Base-by-base conservation (phyloP, 2,888 invertebrate genomes). In the Brachylomia viminalis region DNA sequence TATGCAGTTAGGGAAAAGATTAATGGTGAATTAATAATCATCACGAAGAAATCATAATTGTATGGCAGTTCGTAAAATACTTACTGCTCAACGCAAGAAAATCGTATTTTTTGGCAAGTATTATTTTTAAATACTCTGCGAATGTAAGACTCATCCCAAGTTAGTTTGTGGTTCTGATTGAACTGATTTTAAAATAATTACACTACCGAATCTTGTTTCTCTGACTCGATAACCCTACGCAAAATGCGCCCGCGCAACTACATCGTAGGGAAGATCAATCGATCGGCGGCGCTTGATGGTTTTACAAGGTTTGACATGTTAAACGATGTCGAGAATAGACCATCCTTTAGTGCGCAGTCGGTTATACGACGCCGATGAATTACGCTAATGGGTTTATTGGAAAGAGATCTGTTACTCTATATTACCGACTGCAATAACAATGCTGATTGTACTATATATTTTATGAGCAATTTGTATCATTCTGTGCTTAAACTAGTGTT, bases 251-350 rank as follows among this genome's bases (percentile, higher is more conserved):
- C 15, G 79, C 67, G 80, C 76, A 79, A 62, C 61, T 73, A 54
- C 15, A 69, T 66, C 59, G 67, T 64, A 38, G 47, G 66, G 61
- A 66, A 86, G 79, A 86, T 81, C 64, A 79, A 86, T 84, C 74
- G 80, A 67, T 78, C 65, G 75, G 66, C 75, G 77, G 62, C 72
- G 65, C 54, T 59, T 72, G 80, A 86, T 84, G 70, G 80, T 76
- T 87, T 82, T 83, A 87, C 82, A 85, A 85, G 75, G 77, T 78
- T 83, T 75, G 89, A 88, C 87, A 87, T 73, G 82, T 82, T 88
- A 79, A 87, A 87, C 80, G 83, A 82, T 76, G 77, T 61, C 67
- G 75, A 75, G 67, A 78, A 87, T 85, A 83, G 82, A 78, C 15
- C 75, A 75, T 83, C 71, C 61, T 52, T 62, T 38, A n/a, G 64